Evolutionary conservation across 1,140 invertebrate genomes (phyloP), one percentile per base, ranked within the genome.

Genomic region (Diorhabda sublineata): DNA sequence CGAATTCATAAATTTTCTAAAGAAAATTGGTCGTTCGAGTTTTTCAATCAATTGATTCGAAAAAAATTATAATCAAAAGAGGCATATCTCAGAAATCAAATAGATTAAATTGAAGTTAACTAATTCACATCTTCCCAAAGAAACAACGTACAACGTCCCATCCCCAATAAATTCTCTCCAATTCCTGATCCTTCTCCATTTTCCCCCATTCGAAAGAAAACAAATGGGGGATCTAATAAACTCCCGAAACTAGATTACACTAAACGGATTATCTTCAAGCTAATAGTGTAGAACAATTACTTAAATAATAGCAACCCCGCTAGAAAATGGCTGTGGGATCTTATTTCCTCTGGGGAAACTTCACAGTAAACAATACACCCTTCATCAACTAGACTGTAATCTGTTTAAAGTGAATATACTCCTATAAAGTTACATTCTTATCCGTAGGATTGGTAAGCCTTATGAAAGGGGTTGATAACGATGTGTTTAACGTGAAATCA

Each of bases 281-380:
- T 77, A 77, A 77, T 77, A 77, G 75, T 66, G 70, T 75, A 75
- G 76, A 76, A 76, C 76, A 76, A 77, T 77, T 77, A 77, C 76
- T 77, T 77, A 77, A 77, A 76, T 77, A 77, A 76, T 77, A 76
- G 75, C 76, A 67, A 71, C 66, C 73, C 74, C 69, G 67, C 45
- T 72, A 69, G 73, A 76, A 77, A 77, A 77, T 77, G 76, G 76
- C 76, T 75, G 73, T 75, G 72, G 75, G 76, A 74, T 77, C 76
- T 77, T 77, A 77, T 77, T 77, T 77, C 76, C 76, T 77, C 67
- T 66, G 75, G 75, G 76, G 70, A 67, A 77, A 73, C 76, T 77
- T 71, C 64, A 66, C 71, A 74, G 71, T 73, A 76, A 76, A 76
- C 75, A 75, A 69, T 64, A 47, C 66, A 69, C 71, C 71, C 73